Percentiles rank a stretch among this genome's conserved stretches.
These are phyloP conservation scores for Enteromius viviparus DNA, from an alignment of 2,797 vertebrate species.

Conservation along the genomic window DNA sequence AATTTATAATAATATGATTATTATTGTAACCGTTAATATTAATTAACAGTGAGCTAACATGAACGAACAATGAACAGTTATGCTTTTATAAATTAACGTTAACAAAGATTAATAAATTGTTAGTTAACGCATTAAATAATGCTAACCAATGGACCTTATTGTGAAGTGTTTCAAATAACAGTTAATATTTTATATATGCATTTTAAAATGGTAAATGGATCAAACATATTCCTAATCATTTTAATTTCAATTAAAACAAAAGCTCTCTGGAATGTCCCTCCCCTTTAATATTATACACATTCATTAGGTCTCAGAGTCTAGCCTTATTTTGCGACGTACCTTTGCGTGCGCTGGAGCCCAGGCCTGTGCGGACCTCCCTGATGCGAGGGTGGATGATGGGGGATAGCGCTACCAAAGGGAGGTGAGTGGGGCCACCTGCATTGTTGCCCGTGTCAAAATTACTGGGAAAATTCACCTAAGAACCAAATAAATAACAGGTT, in stretches of 20 bases:
- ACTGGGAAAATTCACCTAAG: constrained; percentile 91
- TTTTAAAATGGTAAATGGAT: background rate
- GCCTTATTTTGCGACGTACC: constrained; percentile 63
- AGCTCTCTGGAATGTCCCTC: background rate
- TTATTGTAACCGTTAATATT: background rate
- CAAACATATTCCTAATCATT: background rate
- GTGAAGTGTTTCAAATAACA: background rate
- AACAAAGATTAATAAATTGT: background rate
- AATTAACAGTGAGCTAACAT: background rate
- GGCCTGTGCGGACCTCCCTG: constrained; percentile 89
- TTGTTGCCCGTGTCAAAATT: constrained; percentile 86
- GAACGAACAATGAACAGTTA: background rate
- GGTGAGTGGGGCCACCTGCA: constrained; percentile 77
- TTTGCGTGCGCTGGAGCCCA: constrained; percentile 83
- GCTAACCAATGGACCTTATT: background rate
- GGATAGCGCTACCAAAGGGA: constrained; percentile 89
- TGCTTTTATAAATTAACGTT: background rate
- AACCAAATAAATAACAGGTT: background rate
- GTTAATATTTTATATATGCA: background rate
- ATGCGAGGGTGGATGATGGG: constrained; percentile 95
- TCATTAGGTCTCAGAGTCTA: background rate
- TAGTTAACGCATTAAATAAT: background rate
- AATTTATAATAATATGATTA: background rate
- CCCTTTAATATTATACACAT: background rate
- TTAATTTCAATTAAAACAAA: background rate